Evolutionary conservation across 2,888 invertebrate genomes (phyloP).

Genomic region (Diarsia dahlii): DNA sequence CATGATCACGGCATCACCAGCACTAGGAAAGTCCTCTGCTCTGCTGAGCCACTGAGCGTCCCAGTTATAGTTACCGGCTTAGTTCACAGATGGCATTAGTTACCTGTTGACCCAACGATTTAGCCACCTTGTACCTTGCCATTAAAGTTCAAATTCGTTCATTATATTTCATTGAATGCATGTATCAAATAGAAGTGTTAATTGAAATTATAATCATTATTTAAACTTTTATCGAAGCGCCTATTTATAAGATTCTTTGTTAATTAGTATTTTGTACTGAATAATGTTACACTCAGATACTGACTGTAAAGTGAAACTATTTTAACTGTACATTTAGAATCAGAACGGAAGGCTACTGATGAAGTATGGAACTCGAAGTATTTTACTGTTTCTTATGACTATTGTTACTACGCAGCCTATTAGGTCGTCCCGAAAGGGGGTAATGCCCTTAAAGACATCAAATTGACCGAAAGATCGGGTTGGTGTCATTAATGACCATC

Average conservation of each 20-base stretch:
- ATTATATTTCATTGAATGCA: conserved; percentile 37
- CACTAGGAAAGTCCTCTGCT: background rate
- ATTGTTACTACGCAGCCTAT: conserved; percentile 40
- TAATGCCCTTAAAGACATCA: conserved; percentile 7
- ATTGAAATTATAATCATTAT: conserved; percentile 58
- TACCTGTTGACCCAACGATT: background rate
- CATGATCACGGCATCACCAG: background rate
- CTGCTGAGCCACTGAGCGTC: background rate
- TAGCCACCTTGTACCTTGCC: background rate
- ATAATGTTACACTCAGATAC: conserved; percentile 43
- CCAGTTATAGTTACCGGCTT: background rate
- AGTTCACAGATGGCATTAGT: conserved; percentile 28
- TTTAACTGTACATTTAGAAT: conserved; percentile 49
- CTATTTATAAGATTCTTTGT: conserved; percentile 63
- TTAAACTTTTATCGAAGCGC: conserved; percentile 48
- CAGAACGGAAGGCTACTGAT: conserved; percentile 34
- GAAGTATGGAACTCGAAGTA: conserved; percentile 56
- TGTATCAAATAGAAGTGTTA: conserved; percentile 57
- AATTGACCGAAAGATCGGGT: conserved; percentile 6
- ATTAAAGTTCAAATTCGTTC: conserved; percentile 43
- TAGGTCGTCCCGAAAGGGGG: conserved; percentile 13
- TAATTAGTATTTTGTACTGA: conserved; percentile 61
- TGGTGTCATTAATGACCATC: conserved; percentile 7
- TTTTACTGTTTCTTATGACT: conserved; percentile 53
- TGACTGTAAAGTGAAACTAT: conserved; percentile 37